phyloP scores from a whole-genome alignment of 1,140 invertebrate genomes.

The Pollicipes pollicipes region DNA sequence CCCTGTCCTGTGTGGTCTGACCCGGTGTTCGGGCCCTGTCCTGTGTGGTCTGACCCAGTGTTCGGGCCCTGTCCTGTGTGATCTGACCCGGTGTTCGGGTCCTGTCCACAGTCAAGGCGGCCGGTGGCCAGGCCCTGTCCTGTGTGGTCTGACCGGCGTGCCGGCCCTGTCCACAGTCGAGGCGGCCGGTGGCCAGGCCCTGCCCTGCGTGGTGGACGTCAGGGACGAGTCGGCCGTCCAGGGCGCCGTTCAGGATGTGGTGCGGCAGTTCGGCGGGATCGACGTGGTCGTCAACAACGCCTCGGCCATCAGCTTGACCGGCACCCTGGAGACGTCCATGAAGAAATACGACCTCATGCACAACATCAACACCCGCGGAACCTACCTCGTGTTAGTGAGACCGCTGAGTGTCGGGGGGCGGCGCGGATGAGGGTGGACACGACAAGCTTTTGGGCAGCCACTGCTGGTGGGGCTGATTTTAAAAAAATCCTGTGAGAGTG shows the following conservation, averaged over 20 bases:
- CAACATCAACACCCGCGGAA: conserved; percentile 73
- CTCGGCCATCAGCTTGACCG: conserved; percentile 82
- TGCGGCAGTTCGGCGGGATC: conserved; percentile 87
- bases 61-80: no score
- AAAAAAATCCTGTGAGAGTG: conserved; percentile 6
- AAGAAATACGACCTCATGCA: conserved; percentile 92
- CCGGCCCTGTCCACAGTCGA: conserved; percentile 14
- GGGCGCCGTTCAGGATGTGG: conserved; percentile 65
- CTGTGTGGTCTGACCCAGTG: no score
- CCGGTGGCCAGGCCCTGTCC: conserved; percentile 40
- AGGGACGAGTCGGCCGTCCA: conserved; percentile 64
- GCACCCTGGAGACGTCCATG: conserved; percentile 75
- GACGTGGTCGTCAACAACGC: conserved; percentile 93
- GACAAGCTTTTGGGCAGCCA: conserved; percentile 11
- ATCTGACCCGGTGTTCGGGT: no score
- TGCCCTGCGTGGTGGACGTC: conserved; percentile 82
- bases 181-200: conserved; percentile 25
- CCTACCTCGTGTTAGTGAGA: conserved; percentile 61
- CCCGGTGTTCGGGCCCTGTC: no score
- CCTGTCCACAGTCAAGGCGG: conserved; percentile 17
- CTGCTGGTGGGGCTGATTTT: not conserved
- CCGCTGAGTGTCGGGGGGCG: no score
- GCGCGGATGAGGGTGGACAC: no score
- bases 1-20: no score
- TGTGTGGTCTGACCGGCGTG: conserved; percentile 30